phyloP scores from a whole-genome alignment of 1,140 invertebrate species.

The Aphis craccivora region DNA sequence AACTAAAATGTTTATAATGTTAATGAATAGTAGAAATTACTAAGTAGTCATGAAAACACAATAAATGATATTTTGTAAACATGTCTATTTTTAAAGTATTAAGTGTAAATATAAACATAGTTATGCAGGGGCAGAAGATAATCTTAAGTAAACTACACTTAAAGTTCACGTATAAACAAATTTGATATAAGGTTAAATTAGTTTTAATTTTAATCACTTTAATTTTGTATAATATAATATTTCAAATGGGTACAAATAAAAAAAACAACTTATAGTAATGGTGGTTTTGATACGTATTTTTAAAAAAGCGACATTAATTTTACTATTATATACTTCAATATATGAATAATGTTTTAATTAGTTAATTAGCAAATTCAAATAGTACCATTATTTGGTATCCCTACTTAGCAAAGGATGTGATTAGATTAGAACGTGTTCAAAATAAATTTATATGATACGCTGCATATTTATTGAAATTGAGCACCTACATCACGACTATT shows the following conservation, averaged over 20 bases:
- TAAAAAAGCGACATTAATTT: no score
- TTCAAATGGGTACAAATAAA: neutral
- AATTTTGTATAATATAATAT: neutral
- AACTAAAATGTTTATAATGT: neutral
- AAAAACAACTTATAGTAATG: neutral
- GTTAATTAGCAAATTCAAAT: no score
- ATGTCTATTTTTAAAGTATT: neutral
- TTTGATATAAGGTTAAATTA: neutral
- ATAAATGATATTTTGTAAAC: slow-evolving; percentile 2
- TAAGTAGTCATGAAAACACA: neutral
- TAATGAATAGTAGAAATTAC: neutral
- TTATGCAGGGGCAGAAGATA: neutral
- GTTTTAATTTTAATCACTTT: neutral
- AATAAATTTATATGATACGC: no score
- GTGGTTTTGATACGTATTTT: no score
- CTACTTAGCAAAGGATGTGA: no score
- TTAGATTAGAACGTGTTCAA: no score
- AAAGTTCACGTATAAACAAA: neutral
- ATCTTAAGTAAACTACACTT: neutral
- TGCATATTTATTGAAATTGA: no score
- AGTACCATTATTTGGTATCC: no score
- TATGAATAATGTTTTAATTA: no score
- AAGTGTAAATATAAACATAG: neutral
- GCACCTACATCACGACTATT: no score
- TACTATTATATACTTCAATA: no score